These are phyloP conservation scores for Prenolepis imparis DNA, from an alignment of 2,888 invertebrate genomes.

Conservation along the genomic window DNA sequence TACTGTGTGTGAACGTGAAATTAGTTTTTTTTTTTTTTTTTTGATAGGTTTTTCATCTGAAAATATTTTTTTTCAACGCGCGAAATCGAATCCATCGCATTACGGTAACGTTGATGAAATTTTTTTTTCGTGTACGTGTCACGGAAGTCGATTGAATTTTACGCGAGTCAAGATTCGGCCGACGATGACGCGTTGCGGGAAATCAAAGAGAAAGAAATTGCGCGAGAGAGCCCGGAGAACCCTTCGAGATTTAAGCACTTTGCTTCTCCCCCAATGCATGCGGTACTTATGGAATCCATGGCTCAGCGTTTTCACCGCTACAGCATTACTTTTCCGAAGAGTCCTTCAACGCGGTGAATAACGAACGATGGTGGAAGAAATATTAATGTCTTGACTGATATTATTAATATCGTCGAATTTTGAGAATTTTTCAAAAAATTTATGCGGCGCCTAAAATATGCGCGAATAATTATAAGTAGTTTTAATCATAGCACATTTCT, in stretches of 20 bases:
- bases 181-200: not conserved
- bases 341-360: slow-evolving; percentile 51
- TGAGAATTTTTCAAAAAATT: not conserved
- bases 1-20: not conserved
- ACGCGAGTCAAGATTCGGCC: slow-evolving; percentile 36
- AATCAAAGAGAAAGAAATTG: slow-evolving; percentile 1
- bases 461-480: not conserved
- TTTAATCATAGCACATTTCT: not conserved
- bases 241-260: slow-evolving; percentile 68
- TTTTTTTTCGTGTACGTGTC: slow-evolving; percentile 47
- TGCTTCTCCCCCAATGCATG: slow-evolving; percentile 68
- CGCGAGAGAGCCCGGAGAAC: slow-evolving; percentile 44
- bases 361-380: not conserved
- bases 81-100: slow-evolving; percentile 6
- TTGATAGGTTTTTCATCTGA: not conserved
- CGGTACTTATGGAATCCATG: slow-evolving; percentile 66
- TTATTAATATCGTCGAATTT: slow-evolving; percentile 20
- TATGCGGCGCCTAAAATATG: not conserved
- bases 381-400: not conserved
- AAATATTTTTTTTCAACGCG: not conserved
- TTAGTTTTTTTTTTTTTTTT: slow-evolving; percentile 14
- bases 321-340: slow-evolving; percentile 76
- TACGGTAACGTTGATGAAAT: not conserved
- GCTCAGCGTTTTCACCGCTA: slow-evolving; percentile 75
- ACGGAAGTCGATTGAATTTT: slow-evolving; percentile 77